Evolutionary conservation across 1,140 invertebrate genomes (phyloP).

Genomic region (Anastatus disparis): DNA sequence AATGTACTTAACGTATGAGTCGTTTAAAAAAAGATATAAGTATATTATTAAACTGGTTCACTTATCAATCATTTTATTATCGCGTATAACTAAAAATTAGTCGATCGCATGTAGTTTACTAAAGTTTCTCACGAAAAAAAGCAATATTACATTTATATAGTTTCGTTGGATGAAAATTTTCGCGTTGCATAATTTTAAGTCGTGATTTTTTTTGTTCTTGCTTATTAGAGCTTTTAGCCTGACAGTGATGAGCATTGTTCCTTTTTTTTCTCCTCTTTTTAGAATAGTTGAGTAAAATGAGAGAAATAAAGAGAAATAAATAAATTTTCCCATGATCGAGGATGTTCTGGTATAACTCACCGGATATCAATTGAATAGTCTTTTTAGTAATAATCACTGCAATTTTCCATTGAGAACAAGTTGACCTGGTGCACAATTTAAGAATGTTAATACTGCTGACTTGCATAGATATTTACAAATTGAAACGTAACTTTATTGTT

Average conservation of each 20-base stretch:
- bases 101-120: conserved; percentile 1
- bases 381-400: too few species aligned
- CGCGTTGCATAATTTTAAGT: neutral
- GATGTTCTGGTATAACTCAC: neutral
- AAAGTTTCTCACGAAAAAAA: conserved; percentile 11
- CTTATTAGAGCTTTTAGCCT: neutral
- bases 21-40: neutral
- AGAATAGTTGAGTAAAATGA: too few species aligned
- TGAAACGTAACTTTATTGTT: too few species aligned
- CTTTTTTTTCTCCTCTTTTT: neutral
- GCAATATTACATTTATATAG: too few species aligned
- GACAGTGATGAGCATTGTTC: neutral
- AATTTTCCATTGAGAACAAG: too few species aligned
- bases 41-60: conserved; percentile 17
- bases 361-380: neutral
- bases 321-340: neutral
- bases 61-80: conserved; percentile 21
- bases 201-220: too few species aligned
- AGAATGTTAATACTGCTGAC: too few species aligned
- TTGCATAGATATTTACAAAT: too few species aligned
- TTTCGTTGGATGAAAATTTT: neutral
- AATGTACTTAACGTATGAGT: neutral
- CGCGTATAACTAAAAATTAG: conserved; percentile 1
- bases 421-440: too few species aligned
- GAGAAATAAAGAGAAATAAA: neutral